Percentiles rank a stretch among this genome's conserved stretches.
phyloP scores from a whole-genome alignment of 2,113 vertebrate genomes.

The Coregonus clupeaformis region DNA sequence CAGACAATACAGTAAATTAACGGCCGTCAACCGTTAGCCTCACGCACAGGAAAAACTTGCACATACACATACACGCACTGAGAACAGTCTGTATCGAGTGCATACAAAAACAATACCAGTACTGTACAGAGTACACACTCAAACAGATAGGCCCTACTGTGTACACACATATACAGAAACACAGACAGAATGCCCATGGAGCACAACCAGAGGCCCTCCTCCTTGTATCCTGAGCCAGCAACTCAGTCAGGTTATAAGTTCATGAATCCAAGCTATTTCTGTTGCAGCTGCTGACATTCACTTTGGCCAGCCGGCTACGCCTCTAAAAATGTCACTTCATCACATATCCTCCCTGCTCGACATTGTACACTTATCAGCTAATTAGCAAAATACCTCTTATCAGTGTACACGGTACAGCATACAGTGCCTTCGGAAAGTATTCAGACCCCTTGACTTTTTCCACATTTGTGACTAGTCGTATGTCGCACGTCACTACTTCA shows the following conservation, averaged over 20 bases:
- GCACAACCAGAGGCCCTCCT: neutral
- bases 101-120: neutral
- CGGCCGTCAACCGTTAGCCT: neutral
- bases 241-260: neutral
- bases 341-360: slow-evolving; percentile 4
- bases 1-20: slow-evolving; percentile 7
- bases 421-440: too few relatives aligned
- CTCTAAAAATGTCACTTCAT: slow-evolving; percentile 8
- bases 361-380: slow-evolving; percentile 21
- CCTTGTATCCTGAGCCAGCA: neutral
- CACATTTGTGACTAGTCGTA: too few relatives aligned
- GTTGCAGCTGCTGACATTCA: slow-evolving; percentile 28
- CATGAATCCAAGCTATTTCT: slow-evolving; percentile 1
- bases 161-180: neutral
- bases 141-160: neutral
- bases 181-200: neutral
- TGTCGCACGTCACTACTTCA: too few relatives aligned
- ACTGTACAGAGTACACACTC: neutral
- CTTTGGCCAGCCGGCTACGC: neutral
- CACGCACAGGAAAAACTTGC: neutral
- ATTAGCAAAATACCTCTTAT: slow-evolving; percentile 3
- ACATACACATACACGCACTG: too few relatives aligned
- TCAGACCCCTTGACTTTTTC: too few relatives aligned
- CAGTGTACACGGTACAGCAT: neutral
- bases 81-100: neutral